Evolutionary conservation across 2,888 invertebrate species (phyloP), one percentile per base, ranked within the genome.

Genomic region (Lasioglossum lativentre): DNA sequence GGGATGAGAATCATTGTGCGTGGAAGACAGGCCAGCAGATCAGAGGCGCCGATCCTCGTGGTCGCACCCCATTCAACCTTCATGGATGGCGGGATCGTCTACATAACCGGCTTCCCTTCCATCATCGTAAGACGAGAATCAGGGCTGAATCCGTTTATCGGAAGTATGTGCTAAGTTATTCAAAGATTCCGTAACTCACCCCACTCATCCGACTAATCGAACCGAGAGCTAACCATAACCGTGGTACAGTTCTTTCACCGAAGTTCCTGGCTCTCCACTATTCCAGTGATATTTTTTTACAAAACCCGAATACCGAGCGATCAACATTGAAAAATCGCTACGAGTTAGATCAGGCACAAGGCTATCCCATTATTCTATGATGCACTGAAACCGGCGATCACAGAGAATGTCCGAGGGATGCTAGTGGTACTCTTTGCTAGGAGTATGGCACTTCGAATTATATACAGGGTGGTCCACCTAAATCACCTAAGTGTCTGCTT

Each of bases 21-120:
- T 88, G 98, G 98, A 34, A 96, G 96, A 89, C 97, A 97, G 94
- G 98, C 97, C 85, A 96, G 96, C 85, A 96, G 97, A 75, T 95
- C 96, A 82, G 98, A 98, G 94, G 98, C 98, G 10, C 98, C 98
- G 27, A 97, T 99, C 90, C 96, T 98, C 86, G 98, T 98, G 79
- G 96, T 97, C 76, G 98, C 98, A 1, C 98, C 99, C 5, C 99
- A 99, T 95, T 98, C 98, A 82, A 97, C 98, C 10, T 98, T 98
- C 96, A 96, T 98, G 93, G 99, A 99, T 95, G 97, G 98, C 92
- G 97, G 98, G 92, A 97, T 98, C 91, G 97, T 98, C 93, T 97
- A 98, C 95, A 97, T 97, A 90, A 97, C 98, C 82, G 97, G 97
- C 94, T 97, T 98, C 95, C 97, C 98, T 14, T 97, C 98, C 23